A percentile compares a stretch with the other conserved stretches of the same genome.
These are phyloP conservation scores for Scopus umbretta DNA, from an alignment of 2,113 vertebrate genomes.

Conservation along the genomic window DNA sequence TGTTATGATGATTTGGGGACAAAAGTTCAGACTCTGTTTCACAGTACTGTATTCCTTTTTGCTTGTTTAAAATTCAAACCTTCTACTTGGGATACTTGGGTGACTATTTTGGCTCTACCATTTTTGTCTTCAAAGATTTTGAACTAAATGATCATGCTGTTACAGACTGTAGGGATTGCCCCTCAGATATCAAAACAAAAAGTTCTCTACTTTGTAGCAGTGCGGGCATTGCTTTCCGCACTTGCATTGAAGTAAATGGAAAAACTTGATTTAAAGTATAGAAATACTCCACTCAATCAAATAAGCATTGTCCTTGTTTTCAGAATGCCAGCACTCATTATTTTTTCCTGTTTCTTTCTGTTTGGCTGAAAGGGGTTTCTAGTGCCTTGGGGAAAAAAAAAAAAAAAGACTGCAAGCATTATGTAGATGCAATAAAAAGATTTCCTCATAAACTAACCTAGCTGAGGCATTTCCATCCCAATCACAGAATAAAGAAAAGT, in stretches of 20 bases:
- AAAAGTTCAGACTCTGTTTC: not conserved
- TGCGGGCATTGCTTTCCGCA: not conserved
- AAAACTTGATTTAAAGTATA: not conserved
- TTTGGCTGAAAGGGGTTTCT: not conserved
- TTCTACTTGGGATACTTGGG: not conserved
- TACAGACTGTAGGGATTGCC: not conserved
- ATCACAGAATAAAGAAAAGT: not conserved
- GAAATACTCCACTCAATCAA: not conserved
- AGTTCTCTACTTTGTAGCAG: not conserved
- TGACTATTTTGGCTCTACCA: not conserved
- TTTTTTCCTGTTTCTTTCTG: not conserved
- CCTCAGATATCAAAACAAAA: not conserved
- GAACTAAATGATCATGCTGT: not conserved
- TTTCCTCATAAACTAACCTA: not conserved
- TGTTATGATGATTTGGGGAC: not conserved
- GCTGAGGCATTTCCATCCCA: not conserved
- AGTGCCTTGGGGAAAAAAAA: accelerated
- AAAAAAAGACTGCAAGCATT: not conserved
- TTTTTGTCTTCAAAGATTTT: not conserved
- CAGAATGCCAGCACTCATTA: not conserved
- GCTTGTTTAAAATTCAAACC: not conserved
- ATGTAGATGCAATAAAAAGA: not conserved
- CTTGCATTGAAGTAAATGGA: not conserved
- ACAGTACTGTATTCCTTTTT: not conserved
- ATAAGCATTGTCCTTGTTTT: not conserved